phyloP scores from a whole-genome alignment of 2,797 vertebrate species.

The Lycodopsis pacificus region DNA sequence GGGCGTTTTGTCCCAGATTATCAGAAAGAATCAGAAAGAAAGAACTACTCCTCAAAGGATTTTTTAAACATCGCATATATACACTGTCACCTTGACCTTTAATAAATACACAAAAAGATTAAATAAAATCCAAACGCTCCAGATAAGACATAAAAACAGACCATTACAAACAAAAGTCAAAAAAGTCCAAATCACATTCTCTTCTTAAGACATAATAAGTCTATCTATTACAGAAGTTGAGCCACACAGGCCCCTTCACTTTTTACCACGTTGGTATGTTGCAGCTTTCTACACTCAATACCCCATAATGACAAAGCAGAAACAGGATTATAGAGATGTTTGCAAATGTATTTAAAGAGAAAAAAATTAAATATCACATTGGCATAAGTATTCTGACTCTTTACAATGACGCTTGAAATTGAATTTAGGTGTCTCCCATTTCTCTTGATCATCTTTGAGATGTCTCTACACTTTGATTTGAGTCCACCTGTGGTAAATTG shows the following conservation, averaged over 20 bases:
- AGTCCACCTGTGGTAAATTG: too few species aligned
- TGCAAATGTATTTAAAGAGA: too few species aligned
- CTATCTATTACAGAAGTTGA: neutral
- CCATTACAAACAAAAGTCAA: neutral
- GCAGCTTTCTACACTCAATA: neutral
- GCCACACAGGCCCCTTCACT: neutral
- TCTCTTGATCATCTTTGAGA: too few species aligned
- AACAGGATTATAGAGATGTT: neutral
- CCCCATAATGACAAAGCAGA: neutral
- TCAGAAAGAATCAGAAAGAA: too few species aligned
- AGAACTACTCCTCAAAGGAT: neutral
- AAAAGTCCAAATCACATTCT: neutral
- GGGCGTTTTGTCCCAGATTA: neutral
- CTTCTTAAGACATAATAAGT: neutral
- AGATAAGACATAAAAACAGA: neutral
- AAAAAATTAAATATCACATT: too few species aligned
- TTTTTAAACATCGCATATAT: neutral
- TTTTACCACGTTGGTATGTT: neutral
- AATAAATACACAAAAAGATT: neutral
- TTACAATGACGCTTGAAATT: too few species aligned
- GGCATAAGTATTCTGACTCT: too few species aligned
- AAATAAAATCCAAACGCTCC: neutral
- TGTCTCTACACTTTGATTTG: too few species aligned
- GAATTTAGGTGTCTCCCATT: too few species aligned
- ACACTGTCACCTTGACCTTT: neutral